These are phyloP conservation scores for Sylvilagus bachmani DNA, from an alignment of 2,113 vertebrate genomes.

Conservation along the genomic window DNA sequence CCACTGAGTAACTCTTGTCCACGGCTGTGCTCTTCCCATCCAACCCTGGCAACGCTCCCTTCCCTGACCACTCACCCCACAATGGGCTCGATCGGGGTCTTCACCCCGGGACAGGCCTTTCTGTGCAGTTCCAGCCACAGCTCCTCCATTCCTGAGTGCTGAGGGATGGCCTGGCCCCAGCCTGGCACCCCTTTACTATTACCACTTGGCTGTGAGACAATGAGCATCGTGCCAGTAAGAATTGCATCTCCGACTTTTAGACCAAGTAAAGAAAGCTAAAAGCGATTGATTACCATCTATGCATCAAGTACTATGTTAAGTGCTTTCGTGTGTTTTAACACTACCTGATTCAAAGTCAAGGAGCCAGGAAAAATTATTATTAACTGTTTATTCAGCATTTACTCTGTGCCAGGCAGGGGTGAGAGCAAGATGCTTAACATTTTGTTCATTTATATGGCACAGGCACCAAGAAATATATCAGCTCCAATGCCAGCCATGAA, in stretches of 20 bases:
- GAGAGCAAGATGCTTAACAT: not conserved
- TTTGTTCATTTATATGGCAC: not conserved
- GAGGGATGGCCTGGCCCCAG: too few species aligned
- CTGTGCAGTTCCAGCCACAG: not conserved
- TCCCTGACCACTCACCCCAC: not conserved
- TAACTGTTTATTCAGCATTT: not conserved
- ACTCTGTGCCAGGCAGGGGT: not conserved
- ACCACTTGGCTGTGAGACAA: not conserved
- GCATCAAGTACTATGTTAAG: not conserved
- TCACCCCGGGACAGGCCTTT: not conserved
- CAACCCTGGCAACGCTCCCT: not conserved
- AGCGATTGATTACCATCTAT: not conserved
- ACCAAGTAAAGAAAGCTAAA: not conserved
- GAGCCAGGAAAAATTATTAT: not conserved
- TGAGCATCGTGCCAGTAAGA: not conserved
- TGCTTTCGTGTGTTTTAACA: not conserved
- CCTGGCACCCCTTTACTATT: not conserved
- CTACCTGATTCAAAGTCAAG: conserved; percentile 29
- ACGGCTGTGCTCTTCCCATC: not conserved
- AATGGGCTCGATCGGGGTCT: not conserved
- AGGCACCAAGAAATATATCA: not conserved
- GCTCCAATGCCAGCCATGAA: not conserved
- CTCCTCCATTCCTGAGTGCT: not conserved
- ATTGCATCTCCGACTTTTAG: not conserved
- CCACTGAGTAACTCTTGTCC: not conserved